These are phyloP conservation scores for Phymorhynchus buccinoides DNA, from an alignment of 1,140 invertebrate species.

Conservation along the genomic window DNA sequence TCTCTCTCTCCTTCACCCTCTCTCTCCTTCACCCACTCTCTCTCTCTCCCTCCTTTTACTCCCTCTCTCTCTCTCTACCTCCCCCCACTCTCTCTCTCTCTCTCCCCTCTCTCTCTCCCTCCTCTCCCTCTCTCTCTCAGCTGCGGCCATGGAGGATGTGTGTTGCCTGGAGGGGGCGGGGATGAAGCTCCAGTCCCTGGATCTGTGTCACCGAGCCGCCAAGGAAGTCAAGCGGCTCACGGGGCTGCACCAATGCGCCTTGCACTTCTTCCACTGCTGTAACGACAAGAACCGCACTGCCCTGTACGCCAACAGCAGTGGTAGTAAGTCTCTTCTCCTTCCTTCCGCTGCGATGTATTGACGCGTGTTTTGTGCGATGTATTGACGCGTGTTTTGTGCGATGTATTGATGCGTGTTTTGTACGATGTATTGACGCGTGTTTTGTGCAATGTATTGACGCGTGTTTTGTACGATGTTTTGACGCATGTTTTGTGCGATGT, in stretches of 20 bases:
- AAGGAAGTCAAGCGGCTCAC: constrained; percentile 42
- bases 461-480: no score
- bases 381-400: no score
- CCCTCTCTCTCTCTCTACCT: not conserved
- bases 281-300: constrained; percentile 31
- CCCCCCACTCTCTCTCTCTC: not conserved
- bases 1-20: no score
- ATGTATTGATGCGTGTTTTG: no score
- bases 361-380: no score
- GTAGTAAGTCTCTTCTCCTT: constrained; percentile 37
- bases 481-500: no score
- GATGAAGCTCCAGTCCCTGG: constrained; percentile 32
- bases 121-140: constrained; percentile 30
- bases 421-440: no score
- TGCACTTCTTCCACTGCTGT: constrained; percentile 50
- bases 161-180: constrained; percentile 47
- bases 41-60: no score
- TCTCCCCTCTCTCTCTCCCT: not conserved
- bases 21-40: no score
- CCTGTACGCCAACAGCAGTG: constrained; percentile 8
- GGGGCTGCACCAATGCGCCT: constrained; percentile 42
- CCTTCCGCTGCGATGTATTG: no score
- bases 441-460: no score
- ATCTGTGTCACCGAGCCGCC: constrained; percentile 41
- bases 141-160: constrained; percentile 15